Conservation (phyloP, 92 coral and sea anemone species). For the Isaurus tuberculatus region DNA sequence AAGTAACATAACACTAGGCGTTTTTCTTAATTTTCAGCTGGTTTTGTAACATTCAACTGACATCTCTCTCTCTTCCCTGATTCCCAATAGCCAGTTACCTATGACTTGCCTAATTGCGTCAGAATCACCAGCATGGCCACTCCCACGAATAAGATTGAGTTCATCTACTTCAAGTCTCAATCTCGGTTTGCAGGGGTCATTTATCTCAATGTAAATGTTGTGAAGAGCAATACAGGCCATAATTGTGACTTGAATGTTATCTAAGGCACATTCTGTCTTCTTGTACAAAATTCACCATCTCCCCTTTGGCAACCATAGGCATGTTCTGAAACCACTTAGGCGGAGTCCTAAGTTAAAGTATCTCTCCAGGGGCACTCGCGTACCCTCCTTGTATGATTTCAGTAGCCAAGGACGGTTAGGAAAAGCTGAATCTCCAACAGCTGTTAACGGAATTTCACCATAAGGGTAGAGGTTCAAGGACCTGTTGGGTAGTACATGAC, state of each 20-base stretch:
- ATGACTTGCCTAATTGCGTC: slow-evolving; percentile 26
- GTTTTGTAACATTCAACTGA: no score
- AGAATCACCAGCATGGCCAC: slow-evolving; percentile 36
- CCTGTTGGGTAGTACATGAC: slow-evolving; percentile 42
- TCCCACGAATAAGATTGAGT: slow-evolving; percentile 39
- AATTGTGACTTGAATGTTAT: slow-evolving; percentile 27
- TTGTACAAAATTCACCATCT: slow-evolving; percentile 61
- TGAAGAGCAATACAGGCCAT: slow-evolving; percentile 60
- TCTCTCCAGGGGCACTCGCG: slow-evolving; percentile 32
- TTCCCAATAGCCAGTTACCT: slow-evolving; percentile 50
- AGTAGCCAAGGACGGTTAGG: slow-evolving; percentile 54
- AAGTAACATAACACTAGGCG: no score
- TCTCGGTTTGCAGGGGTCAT: slow-evolving; percentile 59
- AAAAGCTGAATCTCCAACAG: slow-evolving; percentile 69
- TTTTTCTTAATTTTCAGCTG: no score
- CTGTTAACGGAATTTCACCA: slow-evolving; percentile 51
- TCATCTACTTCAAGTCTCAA: slow-evolving; percentile 56
- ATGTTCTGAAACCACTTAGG: slow-evolving; percentile 53
- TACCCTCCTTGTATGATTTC: slow-evolving; percentile 57
- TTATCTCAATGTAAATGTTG: slow-evolving; percentile 53
- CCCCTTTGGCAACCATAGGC: slow-evolving; percentile 56
- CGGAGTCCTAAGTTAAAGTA: slow-evolving; percentile 65
- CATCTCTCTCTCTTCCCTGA: slow-evolving; percentile 37
- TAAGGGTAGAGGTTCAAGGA: slow-evolving; percentile 40
- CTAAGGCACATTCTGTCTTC: slow-evolving; percentile 50